Percentiles rank a stretch among this genome's conserved stretches.
Conservation (phyloP, 2,113 vertebrate genomes). For the Telmatochromis brichardi region DNA sequence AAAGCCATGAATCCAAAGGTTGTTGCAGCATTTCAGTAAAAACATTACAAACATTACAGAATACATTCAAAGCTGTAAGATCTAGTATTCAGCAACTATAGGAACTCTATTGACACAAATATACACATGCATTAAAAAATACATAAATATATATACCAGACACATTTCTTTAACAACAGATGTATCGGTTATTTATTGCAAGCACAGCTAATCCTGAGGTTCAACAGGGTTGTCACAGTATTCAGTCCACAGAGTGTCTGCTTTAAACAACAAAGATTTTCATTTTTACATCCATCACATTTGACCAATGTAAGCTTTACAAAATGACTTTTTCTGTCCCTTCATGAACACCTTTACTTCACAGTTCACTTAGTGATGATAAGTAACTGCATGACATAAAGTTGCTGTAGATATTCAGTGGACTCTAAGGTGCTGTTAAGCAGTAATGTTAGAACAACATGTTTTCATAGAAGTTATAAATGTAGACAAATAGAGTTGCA, state of each 20-base stretch:
- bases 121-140: not conserved
- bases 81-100: not conserved
- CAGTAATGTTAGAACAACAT: not conserved
- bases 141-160: not conserved
- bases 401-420: not conserved
- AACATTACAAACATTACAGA: not conserved
- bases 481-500: not conserved
- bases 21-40: not conserved
- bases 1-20: not conserved
- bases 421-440: not conserved
- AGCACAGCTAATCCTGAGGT: not conserved
- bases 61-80: not conserved
- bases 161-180: not conserved
- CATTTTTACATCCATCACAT: not conserved
- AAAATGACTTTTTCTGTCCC: not conserved
- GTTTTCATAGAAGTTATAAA: not conserved
- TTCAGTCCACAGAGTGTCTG: not conserved
- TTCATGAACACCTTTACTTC: not conserved
- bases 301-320: not conserved
- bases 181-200: not conserved
- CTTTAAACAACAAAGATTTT: not conserved
- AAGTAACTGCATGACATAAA: not conserved
- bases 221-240: not conserved
- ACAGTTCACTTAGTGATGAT: not conserved
- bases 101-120: not conserved